Percentiles rank a stretch among this genome's conserved stretches.
phyloP scores from a whole-genome alignment of 2,113 vertebrate species.

The Lampris incognitus region DNA sequence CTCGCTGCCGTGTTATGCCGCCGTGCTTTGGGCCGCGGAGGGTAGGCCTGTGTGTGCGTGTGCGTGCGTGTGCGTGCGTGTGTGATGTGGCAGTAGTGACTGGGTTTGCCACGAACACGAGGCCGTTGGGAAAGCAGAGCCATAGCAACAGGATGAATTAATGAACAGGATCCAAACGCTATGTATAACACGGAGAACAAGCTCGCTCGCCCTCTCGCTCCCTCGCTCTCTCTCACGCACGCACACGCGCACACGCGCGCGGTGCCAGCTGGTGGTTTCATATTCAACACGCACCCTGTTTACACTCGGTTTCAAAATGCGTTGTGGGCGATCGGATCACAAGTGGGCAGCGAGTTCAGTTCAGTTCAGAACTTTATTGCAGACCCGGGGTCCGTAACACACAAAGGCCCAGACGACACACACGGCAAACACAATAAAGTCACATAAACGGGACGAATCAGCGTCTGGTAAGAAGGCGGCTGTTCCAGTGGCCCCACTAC shows the following conservation, averaged over 20 bases:
- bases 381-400: too few relatives aligned
- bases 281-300: constrained; percentile 53
- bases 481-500: too few relatives aligned
- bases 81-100: constrained; percentile 46
- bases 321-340: too few relatives aligned
- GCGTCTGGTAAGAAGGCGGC: too few relatives aligned
- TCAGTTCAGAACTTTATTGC: too few relatives aligned
- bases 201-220: neutral
- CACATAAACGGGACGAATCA: too few relatives aligned
- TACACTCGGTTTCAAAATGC: too few relatives aligned
- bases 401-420: too few relatives aligned
- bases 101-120: constrained; percentile 69
- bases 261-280: constrained; percentile 66
- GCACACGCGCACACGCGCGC: constrained; percentile 5
- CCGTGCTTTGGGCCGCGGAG: constrained; percentile 65
- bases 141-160: constrained; percentile 78
- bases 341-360: too few relatives aligned
- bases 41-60: constrained; percentile 27
- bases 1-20: constrained; percentile 73
- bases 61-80: constrained; percentile 39
- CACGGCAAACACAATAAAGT: too few relatives aligned
- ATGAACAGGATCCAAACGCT: constrained; percentile 71
- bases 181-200: constrained; percentile 67
- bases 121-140: constrained; percentile 69
- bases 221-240: constrained; percentile 20